Evolutionary conservation across 1,140 invertebrate species (phyloP), one percentile per base, ranked within the genome.

Genomic region (Papilio xuthus): DNA sequence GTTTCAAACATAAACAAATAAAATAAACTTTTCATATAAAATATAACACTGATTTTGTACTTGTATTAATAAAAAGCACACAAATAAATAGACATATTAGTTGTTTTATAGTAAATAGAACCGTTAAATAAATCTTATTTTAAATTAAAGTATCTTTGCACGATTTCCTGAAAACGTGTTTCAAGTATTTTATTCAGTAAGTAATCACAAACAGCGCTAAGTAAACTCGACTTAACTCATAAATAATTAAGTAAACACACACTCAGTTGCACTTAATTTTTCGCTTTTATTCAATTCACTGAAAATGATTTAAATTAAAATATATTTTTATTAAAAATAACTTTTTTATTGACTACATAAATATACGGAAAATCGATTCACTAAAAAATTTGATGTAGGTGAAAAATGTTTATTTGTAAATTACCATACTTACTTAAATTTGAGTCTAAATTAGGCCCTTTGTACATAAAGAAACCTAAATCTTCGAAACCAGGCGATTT

Each of bases 1-100:
- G 60, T 67, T 67, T 67, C 26, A 13, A 67, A 67, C 26, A 67
- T 32, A 67, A 67, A 67, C 26, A 67, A 67, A 67, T 28, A 67
- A 67, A 13, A 26, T 67, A 18, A 32, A 67, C 26, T 32, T 15
- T 67, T 32, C 26, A 28, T 67, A 1, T 15, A 67, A 23, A 60
- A 60, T 9, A 10, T 26, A 60, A 60, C 56, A 12, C 10, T 23
- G 20, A 12, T 12, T 12, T 23, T 60, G 9, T 60, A 12, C 18
- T 2, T 4, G 4, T 18, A 50, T 18, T 37, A 37, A 6, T 37
- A 37, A 37, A 37, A 37, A 37, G 0, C 32, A 37, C 32, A 37
- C 4, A 37, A 37, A 4, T 37, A 4, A 37, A 37, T 37, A 37
- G 32, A 37, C 7, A 37, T 37, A 37, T 37, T 37, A 37, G 32